These are phyloP conservation scores for Rallus limicola DNA, from an alignment of 2,113 vertebrate species.

Conservation along the genomic window DNA sequence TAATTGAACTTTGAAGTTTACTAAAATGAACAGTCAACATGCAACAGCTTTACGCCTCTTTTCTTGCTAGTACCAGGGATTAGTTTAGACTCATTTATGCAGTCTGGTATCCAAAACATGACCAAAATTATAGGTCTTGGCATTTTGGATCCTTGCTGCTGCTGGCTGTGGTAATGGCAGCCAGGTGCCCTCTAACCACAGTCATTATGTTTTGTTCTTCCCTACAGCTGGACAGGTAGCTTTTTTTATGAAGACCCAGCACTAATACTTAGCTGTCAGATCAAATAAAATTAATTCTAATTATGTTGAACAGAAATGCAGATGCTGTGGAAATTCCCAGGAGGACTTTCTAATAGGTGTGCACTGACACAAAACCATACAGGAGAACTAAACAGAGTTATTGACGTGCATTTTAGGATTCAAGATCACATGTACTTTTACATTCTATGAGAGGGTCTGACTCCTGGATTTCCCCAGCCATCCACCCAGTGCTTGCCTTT, in stretches of 20 bases:
- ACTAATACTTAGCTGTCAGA: slow-evolving; percentile 13
- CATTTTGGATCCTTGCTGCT: background rate
- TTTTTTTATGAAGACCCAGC: background rate
- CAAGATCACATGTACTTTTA: background rate
- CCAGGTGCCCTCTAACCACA: background rate
- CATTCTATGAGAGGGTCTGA: background rate
- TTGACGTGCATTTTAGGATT: background rate
- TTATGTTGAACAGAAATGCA: slow-evolving; percentile 32
- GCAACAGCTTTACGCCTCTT: background rate
- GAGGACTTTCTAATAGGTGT: background rate
- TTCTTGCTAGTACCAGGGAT: background rate
- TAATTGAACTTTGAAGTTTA: background rate
- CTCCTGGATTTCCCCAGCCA: background rate
- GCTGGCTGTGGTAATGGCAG: background rate
- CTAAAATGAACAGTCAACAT: background rate
- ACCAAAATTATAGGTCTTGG: background rate
- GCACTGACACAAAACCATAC: background rate
- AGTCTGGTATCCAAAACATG: background rate
- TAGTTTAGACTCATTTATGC: background rate
- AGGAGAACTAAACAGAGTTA: background rate
- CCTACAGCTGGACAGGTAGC: background rate
- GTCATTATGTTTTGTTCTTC: background rate
- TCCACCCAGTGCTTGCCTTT: background rate
- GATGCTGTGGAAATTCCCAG: slow-evolving; percentile 4
- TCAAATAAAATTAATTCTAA: slow-evolving; percentile 39